Evolutionary conservation across 2,888 invertebrate genomes (phyloP).

Genomic region (Mythimna lalbum): DNA sequence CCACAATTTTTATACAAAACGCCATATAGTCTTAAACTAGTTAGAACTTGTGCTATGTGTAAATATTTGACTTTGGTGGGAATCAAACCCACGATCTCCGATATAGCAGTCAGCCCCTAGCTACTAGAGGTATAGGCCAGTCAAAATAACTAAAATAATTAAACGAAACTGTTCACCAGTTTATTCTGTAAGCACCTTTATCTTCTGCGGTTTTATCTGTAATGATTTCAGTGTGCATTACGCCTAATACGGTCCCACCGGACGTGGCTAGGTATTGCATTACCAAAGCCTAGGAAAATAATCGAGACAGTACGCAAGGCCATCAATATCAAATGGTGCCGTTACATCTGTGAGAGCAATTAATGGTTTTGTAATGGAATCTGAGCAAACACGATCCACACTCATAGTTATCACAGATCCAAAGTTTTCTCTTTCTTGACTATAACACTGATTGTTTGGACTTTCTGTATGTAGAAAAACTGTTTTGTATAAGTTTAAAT

Average conservation of each 20-base stretch:
- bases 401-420: not conserved
- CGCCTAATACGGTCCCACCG: constrained; percentile 27
- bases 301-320: not conserved
- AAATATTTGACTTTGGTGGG: no score
- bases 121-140: no score
- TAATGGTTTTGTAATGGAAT: not conserved
- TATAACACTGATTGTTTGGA: not conserved
- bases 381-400: not conserved
- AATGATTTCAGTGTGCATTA: constrained; percentile 17
- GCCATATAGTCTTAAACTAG: no score
- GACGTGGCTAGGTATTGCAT: constrained; percentile 33
- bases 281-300: constrained; percentile 20
- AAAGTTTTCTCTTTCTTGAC: not conserved
- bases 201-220: constrained; percentile 28
- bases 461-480: not conserved
- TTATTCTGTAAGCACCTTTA: constrained; percentile 23
- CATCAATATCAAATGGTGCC: not conserved
- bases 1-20: no score
- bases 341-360: constrained; percentile 3
- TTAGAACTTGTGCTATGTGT: no score
- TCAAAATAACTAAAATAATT: no score
- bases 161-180: not conserved
- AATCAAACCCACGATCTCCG: no score
- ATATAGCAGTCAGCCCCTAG: no score
- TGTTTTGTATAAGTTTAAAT: not conserved